Percentiles rank a stretch among this genome's conserved stretches.
Conservation (phyloP, 2,888 invertebrate species). For the Andrena dorsata region DNA sequence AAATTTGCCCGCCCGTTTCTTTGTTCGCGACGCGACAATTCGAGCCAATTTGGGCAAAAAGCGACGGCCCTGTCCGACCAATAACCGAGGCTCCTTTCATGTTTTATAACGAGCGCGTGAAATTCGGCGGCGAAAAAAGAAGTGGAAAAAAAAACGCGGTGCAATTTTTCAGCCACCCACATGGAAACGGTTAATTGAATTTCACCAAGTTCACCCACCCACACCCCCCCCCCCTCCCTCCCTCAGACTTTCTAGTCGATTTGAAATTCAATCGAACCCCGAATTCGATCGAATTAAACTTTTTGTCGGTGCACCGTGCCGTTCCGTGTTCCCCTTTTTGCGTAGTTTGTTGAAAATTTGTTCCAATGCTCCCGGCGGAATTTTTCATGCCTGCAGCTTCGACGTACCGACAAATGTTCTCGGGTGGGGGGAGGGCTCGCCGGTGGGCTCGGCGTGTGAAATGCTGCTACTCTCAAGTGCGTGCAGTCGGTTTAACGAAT, state of each 20-base stretch:
- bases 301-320: neutral
- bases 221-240: neutral
- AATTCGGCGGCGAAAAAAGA: neutral
- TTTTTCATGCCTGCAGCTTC: neutral
- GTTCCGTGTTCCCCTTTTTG: conserved; percentile 18
- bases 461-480: no score
- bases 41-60: conserved; percentile 31
- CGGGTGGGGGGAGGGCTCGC: no score
- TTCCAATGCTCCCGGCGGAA: neutral
- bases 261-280: conserved; percentile 42
- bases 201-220: conserved; percentile 17
- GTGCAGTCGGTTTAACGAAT: no score
- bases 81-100: conserved; percentile 24
- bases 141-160: neutral
- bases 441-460: no score
- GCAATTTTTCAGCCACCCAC: conserved; percentile 3
- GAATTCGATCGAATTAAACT: conserved; percentile 43
- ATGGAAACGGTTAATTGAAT: conserved; percentile 36
- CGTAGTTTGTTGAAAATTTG: conserved; percentile 4
- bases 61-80: conserved; percentile 2
- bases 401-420: neutral
- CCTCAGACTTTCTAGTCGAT: conserved; percentile 20
- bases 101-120: conserved; percentile 31
- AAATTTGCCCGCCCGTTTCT: conserved; percentile 25
- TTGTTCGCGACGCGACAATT: conserved; percentile 18